Base-by-base conservation (phyloP, 1,140 invertebrate species). In the Mactra quadrangularis region DNA sequence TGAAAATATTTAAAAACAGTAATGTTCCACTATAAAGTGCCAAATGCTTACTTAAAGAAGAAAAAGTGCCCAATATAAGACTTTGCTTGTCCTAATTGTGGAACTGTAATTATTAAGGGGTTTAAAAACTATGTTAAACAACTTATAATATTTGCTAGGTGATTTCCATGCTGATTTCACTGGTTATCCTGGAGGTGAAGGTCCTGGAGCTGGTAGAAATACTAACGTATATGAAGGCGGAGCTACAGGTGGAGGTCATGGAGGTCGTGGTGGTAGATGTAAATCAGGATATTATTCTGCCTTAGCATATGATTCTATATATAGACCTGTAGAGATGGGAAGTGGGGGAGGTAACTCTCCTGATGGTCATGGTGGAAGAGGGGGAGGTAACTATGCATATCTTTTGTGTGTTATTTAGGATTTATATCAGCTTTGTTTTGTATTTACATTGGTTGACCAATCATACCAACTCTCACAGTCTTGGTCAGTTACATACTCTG, bases 161-260 rank as follows among this genome's bases (percentile, higher is more conserved):
- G 86, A 89, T 64, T 86, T 90, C 84, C 86, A 89, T 84, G 88
- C 88, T 57, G 86, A 89, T 70, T 84, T 71, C 38, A 87, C 85
- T 22, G 89, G 89, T 2, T 86, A 85, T 47, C 50, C 82, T 38
- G 79, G 50, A 11, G 82, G 76, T 33, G 50, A 68, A 29, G 89
- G 89, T 25, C 88, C 84, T 52, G 87, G 88, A 0, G 38, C 55
- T 15, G 89, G 89, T 22, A 77, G 82, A 7, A 71, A 47, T 64
- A 22, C 57, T 3, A 75, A 85, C 41, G 52, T 29, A 27, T 27
- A 79, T 41, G 86, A 87, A 29, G 53, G 50, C 13, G 87, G 87
- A 19, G 88, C 85, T 4, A 84, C 86, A 19, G 89, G 89, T 33
- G 89, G 82, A 33, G 89, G 87, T 25, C 89, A 90, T 45, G 89